phyloP scores from a whole-genome alignment of 2,888 invertebrate species.

The Cabera pusaria region DNA sequence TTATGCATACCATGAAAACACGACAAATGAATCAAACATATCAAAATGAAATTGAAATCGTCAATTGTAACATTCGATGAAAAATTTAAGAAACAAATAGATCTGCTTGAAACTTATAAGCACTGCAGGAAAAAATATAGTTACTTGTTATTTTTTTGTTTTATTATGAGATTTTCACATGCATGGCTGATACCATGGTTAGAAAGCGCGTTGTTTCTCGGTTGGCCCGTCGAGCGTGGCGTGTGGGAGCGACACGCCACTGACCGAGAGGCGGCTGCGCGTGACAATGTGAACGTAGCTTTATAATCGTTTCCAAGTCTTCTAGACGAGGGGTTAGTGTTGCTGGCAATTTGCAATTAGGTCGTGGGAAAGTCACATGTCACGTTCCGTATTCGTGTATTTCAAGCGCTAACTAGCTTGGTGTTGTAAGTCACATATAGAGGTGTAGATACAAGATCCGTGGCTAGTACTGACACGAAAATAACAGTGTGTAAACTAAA shows the following conservation, averaged over 20 bases:
- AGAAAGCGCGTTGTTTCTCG: constrained; percentile 75
- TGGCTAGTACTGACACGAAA: too few species aligned
- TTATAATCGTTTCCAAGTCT: constrained; percentile 29
- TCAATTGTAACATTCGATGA: too few species aligned
- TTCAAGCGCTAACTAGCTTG: too few species aligned
- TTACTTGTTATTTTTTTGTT: constrained; percentile 16
- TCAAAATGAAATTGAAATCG: not conserved
- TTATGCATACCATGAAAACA: constrained; percentile 23
- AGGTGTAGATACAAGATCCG: too few species aligned
- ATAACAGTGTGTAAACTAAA: too few species aligned
- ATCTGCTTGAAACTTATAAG: too few species aligned
- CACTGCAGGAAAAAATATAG: constrained; percentile 12
- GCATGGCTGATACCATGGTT: constrained; percentile 49
- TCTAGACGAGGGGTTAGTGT: constrained; percentile 13
- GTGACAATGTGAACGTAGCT: constrained; percentile 55
- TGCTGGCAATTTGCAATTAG: constrained; percentile 5
- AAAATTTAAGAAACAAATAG: too few species aligned
- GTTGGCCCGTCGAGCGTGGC: constrained; percentile 61
- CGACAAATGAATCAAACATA: constrained; percentile 13
- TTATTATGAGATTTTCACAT: constrained; percentile 32
- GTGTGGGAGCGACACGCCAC: constrained; percentile 64
- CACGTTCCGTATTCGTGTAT: not conserved
- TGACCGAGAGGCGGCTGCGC: constrained; percentile 67
- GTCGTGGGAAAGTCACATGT: not conserved
- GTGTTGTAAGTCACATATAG: too few species aligned